Percentiles rank a stretch among this genome's conserved stretches.
These are phyloP conservation scores for Chloebia gouldiae DNA, from an alignment of 2,113 vertebrate species.

Conservation along the genomic window DNA sequence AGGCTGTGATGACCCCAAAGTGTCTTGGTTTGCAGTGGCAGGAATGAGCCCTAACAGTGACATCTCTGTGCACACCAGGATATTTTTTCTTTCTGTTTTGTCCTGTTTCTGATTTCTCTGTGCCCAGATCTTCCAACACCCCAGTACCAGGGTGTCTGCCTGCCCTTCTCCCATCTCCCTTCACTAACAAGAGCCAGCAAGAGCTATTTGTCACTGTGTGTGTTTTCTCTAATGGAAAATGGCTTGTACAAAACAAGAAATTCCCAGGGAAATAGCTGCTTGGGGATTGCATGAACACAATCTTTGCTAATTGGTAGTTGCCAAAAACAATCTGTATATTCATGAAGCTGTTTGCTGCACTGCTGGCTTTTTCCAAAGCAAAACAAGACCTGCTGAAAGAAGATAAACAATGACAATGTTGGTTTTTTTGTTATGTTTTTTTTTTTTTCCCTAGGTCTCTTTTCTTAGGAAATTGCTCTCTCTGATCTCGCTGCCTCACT, in stretches of 20 bases:
- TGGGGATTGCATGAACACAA: neutral
- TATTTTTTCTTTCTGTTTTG: neutral
- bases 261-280: neutral
- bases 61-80: neutral
- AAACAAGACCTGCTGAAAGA: conserved; percentile 29
- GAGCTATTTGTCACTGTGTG: neutral
- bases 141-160: neutral
- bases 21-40: neutral
- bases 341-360: conserved; percentile 46
- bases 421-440: no score
- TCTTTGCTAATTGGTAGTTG: conserved; percentile 32
- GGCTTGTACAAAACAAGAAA: neutral
- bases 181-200: neutral
- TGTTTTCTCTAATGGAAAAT: neutral
- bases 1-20: neutral
- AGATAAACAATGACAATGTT: conserved; percentile 16
- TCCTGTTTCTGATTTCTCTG: neutral
- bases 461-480: neutral
- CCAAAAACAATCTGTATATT: conserved; percentile 40
- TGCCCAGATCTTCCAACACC: neutral
- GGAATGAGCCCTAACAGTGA: neutral
- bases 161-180: neutral
- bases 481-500: neutral
- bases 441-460: neutral
- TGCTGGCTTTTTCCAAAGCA: conserved; percentile 25